phyloP scores from a whole-genome alignment of 2,888 invertebrate species.

The Lapara coniferarum region DNA sequence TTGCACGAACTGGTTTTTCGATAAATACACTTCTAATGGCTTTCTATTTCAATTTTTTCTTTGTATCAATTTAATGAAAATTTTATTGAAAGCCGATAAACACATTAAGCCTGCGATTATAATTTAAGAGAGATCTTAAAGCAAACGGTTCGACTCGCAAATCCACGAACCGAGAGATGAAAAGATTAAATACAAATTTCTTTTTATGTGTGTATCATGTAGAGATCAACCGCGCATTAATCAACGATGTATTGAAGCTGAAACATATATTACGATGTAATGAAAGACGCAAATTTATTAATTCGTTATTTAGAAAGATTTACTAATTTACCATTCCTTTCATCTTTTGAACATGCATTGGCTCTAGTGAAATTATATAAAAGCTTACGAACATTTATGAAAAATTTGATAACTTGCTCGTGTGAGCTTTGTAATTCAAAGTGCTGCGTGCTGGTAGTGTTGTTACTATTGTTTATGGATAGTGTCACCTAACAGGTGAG shows the following conservation, averaged over 20 bases:
- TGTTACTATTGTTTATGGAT: no score
- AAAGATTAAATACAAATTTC: slow-evolving; percentile 12
- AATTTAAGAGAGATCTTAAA: slow-evolving; percentile 13
- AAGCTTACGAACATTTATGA: no score
- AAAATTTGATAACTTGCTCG: no score
- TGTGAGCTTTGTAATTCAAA: no score
- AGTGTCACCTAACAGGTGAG: no score
- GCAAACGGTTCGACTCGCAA: background rate
- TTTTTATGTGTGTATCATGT: slow-evolving; percentile 5
- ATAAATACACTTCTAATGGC: slow-evolving; percentile 1
- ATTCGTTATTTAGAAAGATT: no score
- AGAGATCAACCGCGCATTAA: background rate
- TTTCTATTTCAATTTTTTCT: background rate
- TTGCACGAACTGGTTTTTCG: background rate
- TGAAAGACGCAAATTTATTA: background rate
- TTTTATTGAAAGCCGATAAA: background rate
- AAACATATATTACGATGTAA: background rate
- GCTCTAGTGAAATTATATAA: background rate
- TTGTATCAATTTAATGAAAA: slow-evolving; percentile 6
- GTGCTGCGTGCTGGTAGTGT: no score
- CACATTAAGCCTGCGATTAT: background rate
- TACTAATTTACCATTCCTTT: background rate
- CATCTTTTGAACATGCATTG: background rate
- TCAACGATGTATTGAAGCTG: slow-evolving; percentile 2
- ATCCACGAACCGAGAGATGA: background rate